phyloP scores from a whole-genome alignment of 2,797 vertebrate genomes.

The Sebastes itinus region DNA sequence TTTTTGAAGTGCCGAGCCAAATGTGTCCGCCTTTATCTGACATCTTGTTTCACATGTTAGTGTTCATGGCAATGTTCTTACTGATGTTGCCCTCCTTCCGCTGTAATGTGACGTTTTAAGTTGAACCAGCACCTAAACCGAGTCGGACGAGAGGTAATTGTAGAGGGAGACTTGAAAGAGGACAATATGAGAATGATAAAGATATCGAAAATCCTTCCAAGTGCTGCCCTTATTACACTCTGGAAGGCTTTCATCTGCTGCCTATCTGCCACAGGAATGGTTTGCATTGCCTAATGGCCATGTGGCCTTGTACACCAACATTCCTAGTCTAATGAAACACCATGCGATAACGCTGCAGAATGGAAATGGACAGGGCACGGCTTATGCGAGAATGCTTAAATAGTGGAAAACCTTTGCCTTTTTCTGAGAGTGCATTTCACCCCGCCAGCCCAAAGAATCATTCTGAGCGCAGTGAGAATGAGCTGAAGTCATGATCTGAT shows the following conservation, averaged over 20 bases:
- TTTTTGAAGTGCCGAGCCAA: constrained; percentile 42
- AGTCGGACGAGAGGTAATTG: constrained; percentile 31
- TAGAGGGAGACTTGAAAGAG: constrained; percentile 5
- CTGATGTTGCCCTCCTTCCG: constrained; percentile 33
- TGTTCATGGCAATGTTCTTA: constrained; percentile 47
- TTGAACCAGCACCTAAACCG: constrained; percentile 55
- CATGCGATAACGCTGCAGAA: constrained; percentile 44
- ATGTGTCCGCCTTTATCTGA: constrained; percentile 56
- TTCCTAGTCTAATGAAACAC: constrained; percentile 48
- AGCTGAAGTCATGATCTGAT: constrained; percentile 36
- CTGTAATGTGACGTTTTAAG: constrained; percentile 52
- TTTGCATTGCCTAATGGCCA: constrained; percentile 48
- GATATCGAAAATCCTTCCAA: constrained; percentile 51
- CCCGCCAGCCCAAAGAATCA: not conserved
- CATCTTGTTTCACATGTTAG: constrained; percentile 64
- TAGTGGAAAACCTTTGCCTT: not conserved
- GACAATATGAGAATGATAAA: constrained; percentile 50
- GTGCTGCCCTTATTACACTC: constrained; percentile 36
- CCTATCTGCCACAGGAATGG: constrained; percentile 61
- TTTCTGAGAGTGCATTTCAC: not conserved
- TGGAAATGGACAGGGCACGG: constrained; percentile 1
- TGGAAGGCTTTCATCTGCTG: constrained; percentile 65
- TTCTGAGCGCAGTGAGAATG: constrained; percentile 6
- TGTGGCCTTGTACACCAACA: constrained; percentile 26
- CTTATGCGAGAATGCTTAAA: constrained; percentile 3